phyloP scores from a whole-genome alignment of 2,888 invertebrate species.

The Celastrina argiolus region DNA sequence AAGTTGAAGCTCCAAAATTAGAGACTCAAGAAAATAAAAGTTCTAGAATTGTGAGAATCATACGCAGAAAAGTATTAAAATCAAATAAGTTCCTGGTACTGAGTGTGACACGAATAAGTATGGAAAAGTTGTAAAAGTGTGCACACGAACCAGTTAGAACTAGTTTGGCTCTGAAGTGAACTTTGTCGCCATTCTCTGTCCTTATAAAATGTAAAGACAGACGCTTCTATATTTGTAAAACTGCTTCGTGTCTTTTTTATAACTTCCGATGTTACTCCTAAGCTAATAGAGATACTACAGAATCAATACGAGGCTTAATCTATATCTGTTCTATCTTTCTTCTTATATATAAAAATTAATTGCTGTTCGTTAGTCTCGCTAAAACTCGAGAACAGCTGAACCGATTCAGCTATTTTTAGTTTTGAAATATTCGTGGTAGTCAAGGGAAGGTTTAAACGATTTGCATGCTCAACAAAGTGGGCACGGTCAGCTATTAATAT shows the following conservation, averaged over 20 bases:
- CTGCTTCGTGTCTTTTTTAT: not conserved
- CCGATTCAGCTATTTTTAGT: no score
- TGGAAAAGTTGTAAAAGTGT: not conserved
- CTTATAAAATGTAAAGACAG: constrained; percentile 7
- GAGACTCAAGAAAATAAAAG: not conserved
- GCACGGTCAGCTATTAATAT: not conserved
- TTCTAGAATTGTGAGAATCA: not conserved
- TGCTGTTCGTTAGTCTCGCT: no score
- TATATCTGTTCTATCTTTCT: no score
- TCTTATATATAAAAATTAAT: no score
- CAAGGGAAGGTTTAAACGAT: no score
- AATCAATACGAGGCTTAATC: no score
- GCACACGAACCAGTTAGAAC: constrained; percentile 14
- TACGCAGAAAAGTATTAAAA: constrained; percentile 11
- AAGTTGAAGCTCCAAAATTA: not conserved
- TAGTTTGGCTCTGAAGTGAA: constrained; percentile 18
- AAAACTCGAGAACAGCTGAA: no score
- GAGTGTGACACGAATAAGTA: constrained; percentile 10
- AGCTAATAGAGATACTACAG: no score
- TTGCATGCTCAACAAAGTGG: no score
- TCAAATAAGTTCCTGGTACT: not conserved
- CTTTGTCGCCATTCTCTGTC: constrained; percentile 1
- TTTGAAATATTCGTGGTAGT: no score
- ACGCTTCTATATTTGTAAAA: not conserved
- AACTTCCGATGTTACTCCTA: not conserved